Evolutionary conservation across 1,140 invertebrate species (phyloP).

Genomic region (Conopomorpha cramerella): DNA sequence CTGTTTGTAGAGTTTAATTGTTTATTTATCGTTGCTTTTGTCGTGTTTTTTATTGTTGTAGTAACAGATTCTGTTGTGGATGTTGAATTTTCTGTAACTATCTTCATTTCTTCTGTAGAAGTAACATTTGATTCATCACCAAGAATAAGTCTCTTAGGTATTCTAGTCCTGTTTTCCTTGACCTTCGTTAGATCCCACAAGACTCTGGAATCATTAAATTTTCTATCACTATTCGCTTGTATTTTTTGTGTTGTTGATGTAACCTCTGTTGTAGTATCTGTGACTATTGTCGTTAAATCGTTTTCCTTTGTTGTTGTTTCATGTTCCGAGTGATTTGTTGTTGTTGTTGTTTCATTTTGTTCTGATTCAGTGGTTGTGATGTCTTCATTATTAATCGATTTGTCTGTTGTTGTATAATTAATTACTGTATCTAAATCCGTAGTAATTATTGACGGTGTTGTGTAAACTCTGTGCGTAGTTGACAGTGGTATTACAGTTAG

Average conservation of each 20-base stretch:
- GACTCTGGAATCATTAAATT: background rate
- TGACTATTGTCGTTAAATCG: too few relatives aligned
- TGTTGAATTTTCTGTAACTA: constrained; percentile 1
- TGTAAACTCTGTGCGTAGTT: too few relatives aligned
- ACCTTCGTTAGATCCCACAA: too few relatives aligned
- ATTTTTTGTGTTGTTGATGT: background rate
- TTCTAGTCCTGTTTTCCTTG: too few relatives aligned
- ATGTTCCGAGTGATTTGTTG: constrained; percentile 26
- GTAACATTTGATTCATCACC: too few relatives aligned
- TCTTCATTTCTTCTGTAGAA: too few relatives aligned
- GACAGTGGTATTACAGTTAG: constrained; percentile 40
- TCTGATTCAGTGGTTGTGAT: too few relatives aligned
- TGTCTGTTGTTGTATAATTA: too few relatives aligned
- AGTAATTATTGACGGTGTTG: too few relatives aligned
- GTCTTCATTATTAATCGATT: constrained; percentile 15
- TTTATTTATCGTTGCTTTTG: background rate
- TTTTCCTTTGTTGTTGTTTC: constrained; percentile 26
- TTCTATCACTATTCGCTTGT: background rate
- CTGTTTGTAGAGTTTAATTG: background rate
- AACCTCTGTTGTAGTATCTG: background rate
- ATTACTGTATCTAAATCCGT: too few relatives aligned
- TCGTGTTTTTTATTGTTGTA: background rate
- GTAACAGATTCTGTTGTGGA: constrained; percentile 6
- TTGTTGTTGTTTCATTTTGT: constrained; percentile 27
- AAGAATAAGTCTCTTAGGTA: too few relatives aligned